Percentiles rank a stretch among this genome's conserved stretches.
Conservation (phyloP, 2,113 vertebrate genomes). For the Misgurnus mizolepis region DNA sequence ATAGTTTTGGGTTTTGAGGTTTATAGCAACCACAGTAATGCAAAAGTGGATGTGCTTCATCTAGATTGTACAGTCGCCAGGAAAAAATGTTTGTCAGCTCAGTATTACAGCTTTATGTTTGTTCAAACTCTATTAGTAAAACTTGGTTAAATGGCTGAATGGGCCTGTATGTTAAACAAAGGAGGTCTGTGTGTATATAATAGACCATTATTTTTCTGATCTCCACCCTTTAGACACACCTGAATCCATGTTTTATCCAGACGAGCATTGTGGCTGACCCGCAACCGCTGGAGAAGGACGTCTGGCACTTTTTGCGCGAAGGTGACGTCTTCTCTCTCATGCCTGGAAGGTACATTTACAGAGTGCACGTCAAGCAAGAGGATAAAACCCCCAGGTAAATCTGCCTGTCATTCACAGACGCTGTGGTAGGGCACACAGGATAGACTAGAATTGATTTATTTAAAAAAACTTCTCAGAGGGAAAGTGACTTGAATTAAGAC, state of each 20-base stretch:
- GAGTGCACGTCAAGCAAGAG: constrained; percentile 64
- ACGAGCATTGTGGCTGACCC: constrained; percentile 63
- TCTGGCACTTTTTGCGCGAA: constrained; percentile 72
- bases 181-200: neutral
- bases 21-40: too few species aligned
- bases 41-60: too few species aligned
- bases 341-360: constrained; percentile 76
- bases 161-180: too few species aligned
- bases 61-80: too few species aligned
- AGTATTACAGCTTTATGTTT: too few species aligned
- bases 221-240: constrained; percentile 68
- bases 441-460: too few species aligned
- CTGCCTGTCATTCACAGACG: neutral
- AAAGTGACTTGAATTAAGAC: neutral
- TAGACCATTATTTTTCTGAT: neutral
- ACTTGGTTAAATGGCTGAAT: too few species aligned
- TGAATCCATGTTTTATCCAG: constrained; percentile 84
- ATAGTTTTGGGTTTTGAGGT: too few species aligned
- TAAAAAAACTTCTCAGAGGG: too few species aligned
- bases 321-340: constrained; percentile 83
- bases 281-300: constrained; percentile 71
- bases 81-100: too few species aligned
- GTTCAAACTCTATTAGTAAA: too few species aligned
- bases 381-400: constrained; percentile 62
- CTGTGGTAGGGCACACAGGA: neutral